A percentile compares a stretch with the other conserved stretches of the same genome.
Conservation (phyloP, 1,140 invertebrate genomes). For the Ridgeia piscesae region DNA sequence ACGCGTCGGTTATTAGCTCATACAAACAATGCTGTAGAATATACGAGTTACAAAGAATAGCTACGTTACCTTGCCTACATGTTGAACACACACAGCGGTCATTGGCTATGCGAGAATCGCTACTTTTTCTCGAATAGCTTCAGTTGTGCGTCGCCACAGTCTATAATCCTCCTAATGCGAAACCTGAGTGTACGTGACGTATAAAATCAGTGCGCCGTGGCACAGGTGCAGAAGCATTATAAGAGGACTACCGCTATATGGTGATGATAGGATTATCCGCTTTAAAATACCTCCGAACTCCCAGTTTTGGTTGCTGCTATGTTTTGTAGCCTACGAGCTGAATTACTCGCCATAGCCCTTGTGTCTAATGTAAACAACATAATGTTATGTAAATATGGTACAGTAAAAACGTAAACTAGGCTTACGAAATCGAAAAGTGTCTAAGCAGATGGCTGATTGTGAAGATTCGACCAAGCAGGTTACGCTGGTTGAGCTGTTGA, state of each 20-base stretch:
- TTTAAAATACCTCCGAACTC: too few species aligned
- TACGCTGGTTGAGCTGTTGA: too few species aligned
- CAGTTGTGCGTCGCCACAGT: not conserved
- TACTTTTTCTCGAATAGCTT: not conserved
- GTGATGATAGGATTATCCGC: too few species aligned
- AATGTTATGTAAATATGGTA: too few species aligned
- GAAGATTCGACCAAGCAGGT: too few species aligned
- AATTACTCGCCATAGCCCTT: too few species aligned
- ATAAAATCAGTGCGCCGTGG: not conserved
- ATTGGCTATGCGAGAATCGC: not conserved
- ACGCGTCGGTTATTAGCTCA: not conserved
- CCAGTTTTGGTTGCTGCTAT: too few species aligned
- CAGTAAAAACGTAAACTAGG: too few species aligned
- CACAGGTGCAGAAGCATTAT: not conserved
- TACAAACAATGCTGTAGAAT: not conserved
- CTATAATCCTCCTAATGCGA: not conserved
- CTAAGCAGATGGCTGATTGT: too few species aligned
- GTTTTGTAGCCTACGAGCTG: too few species aligned
- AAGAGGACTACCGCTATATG: not conserved
- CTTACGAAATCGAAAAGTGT: too few species aligned
- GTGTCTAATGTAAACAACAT: too few species aligned
- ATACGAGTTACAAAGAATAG: not conserved
- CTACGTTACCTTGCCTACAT: not conserved
- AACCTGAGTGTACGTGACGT: not conserved
- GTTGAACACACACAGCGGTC: not conserved